phyloP scores from a whole-genome alignment of 2,888 invertebrate species.

The Ophioninae sp. region DNA sequence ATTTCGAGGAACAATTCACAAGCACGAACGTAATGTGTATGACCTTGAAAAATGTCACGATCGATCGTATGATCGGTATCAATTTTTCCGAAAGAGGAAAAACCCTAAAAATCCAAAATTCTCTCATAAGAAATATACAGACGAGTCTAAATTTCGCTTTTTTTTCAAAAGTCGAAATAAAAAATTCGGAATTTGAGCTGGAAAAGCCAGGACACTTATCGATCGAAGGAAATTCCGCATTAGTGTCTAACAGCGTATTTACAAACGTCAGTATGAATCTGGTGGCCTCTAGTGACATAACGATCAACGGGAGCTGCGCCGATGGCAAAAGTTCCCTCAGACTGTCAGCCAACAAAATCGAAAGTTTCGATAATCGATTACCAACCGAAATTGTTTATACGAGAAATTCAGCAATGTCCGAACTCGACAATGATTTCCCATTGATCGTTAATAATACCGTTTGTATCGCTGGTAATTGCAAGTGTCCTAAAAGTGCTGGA shows the following conservation, averaged over 20 bases:
- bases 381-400: conserved; percentile 73
- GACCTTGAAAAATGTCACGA: conserved; percentile 69
- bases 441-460: conserved; percentile 70
- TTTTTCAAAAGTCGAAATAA: conserved; percentile 68
- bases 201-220: conserved; percentile 67
- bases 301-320: conserved; percentile 70
- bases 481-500: conserved; percentile 68
- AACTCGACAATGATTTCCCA: conserved; percentile 45
- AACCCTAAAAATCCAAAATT: conserved; percentile 66
- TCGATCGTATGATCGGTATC: conserved; percentile 65
- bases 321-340: conserved; percentile 73
- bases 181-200: conserved; percentile 69
- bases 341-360: conserved; percentile 67
- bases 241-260: conserved; percentile 69
- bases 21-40: conserved; percentile 64
- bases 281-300: conserved; percentile 63
- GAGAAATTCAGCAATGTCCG: conserved; percentile 36
- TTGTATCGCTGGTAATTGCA: conserved; percentile 73
- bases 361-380: conserved; percentile 69
- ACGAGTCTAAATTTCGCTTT: conserved; percentile 68
- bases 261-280: conserved; percentile 71
- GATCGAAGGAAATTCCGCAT: conserved; percentile 65
- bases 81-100: conserved; percentile 67
- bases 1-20: conserved; percentile 70
- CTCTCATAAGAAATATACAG: conserved; percentile 65